phyloP scores from a whole-genome alignment of 1,140 invertebrate species.

The Chironomus tepperi region DNA sequence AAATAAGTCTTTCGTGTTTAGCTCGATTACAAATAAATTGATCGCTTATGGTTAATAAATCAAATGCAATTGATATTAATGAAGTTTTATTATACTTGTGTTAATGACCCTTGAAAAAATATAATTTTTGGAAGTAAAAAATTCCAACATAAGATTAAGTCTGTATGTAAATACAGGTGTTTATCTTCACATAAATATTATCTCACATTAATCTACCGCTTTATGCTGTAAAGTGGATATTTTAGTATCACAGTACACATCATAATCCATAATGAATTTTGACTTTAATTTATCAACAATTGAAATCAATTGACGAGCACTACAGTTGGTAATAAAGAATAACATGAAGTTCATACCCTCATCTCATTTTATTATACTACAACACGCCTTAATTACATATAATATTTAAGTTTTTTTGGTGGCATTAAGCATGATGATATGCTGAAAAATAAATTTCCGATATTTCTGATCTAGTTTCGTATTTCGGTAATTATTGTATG shows the following conservation, averaged over 20 bases:
- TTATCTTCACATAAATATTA: no score
- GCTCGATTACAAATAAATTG: no score
- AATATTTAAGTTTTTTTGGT: not conserved
- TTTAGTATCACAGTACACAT: not conserved
- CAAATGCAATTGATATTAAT: no score
- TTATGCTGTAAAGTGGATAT: not conserved
- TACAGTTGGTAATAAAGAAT: slow-evolving; percentile 5
- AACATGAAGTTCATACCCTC: slow-evolving; percentile 4
- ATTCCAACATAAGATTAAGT: no score
- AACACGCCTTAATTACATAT: not conserved
- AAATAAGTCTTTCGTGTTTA: no score
- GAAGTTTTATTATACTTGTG: no score
- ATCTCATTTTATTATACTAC: not conserved
- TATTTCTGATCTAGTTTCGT: not conserved
- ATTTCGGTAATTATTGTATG: not conserved
- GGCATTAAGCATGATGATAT: not conserved
- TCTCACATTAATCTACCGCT: no score
- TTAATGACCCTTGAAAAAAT: no score
- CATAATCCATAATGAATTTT: not conserved
- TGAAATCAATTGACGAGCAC: slow-evolving; percentile 1
- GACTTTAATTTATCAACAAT: not conserved
- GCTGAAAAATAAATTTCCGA: not conserved
- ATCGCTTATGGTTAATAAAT: no score
- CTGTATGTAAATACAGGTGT: no score
- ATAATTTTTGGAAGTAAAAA: no score